Percentiles rank a stretch among this genome's conserved stretches.
Evolutionary conservation across 2,888 invertebrate genomes (phyloP).

Genomic region (Cyclophora albipunctata): DNA sequence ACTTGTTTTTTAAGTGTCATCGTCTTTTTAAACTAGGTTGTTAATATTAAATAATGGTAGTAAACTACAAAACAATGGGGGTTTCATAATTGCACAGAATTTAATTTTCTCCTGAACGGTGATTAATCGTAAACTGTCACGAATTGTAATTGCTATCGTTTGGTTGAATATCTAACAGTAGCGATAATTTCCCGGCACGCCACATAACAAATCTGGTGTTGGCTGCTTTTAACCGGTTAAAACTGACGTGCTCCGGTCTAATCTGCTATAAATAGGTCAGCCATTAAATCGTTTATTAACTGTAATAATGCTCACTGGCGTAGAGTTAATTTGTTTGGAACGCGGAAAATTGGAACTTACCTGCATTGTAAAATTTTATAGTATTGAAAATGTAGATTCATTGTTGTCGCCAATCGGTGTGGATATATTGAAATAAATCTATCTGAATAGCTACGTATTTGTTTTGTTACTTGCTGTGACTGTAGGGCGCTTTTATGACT

Average conservation of each 20-base stretch:
- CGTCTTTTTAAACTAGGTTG: too few relatives aligned
- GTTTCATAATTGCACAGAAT: too few relatives aligned
- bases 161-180: slow-evolving; percentile 15
- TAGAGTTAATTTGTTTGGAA: slow-evolving; percentile 42
- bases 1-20: too few relatives aligned
- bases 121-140: slow-evolving; percentile 7
- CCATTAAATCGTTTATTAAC: slow-evolving; percentile 44
- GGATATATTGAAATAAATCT: background rate
- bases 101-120: too few relatives aligned
- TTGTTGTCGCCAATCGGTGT: slow-evolving; percentile 12
- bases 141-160: slow-evolving; percentile 12
- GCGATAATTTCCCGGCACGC: slow-evolving; percentile 17
- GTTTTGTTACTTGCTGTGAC: too few relatives aligned
- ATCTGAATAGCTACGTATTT: too few relatives aligned
- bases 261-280: slow-evolving; percentile 41
- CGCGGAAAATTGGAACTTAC: slow-evolving; percentile 38
- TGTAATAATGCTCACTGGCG: slow-evolving; percentile 43
- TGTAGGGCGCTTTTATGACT: too few relatives aligned
- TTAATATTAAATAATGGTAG: too few relatives aligned
- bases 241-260: slow-evolving; percentile 35
- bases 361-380: slow-evolving; percentile 28
- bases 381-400: slow-evolving; percentile 24
- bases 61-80: too few relatives aligned
- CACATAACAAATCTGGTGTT: slow-evolving; percentile 19
- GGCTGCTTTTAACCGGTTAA: slow-evolving; percentile 18